Evolutionary conservation across 2,888 invertebrate species (phyloP).

Genomic region (Pimpla rufipes): DNA sequence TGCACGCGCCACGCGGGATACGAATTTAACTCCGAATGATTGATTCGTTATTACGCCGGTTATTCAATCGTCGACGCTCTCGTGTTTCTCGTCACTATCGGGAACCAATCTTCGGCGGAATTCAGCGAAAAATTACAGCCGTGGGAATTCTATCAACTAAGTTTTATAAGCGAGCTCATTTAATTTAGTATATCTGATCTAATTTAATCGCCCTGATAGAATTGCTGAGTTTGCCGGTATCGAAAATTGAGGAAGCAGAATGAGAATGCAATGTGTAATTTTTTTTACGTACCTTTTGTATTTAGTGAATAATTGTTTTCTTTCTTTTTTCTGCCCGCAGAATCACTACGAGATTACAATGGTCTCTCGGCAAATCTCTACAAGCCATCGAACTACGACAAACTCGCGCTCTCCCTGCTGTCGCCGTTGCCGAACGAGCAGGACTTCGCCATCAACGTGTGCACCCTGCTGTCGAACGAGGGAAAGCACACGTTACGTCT

Average conservation of each 20-base stretch:
- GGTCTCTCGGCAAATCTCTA: slow-evolving; percentile 90
- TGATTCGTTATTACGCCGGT: too few species aligned
- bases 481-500: slow-evolving; percentile 95
- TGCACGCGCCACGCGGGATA: not conserved
- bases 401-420: slow-evolving; percentile 95
- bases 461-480: slow-evolving; percentile 97
- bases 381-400: slow-evolving; percentile 92
- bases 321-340: slow-evolving; percentile 81
- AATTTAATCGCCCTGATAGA: too few species aligned
- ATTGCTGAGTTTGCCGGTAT: too few species aligned
- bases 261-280: not conserved
- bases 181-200: too few species aligned
- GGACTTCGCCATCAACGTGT: slow-evolving; percentile 99
- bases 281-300: not conserved
- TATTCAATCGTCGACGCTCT: too few species aligned
- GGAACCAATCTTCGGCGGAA: too few species aligned
- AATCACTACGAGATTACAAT: slow-evolving; percentile 88
- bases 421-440: slow-evolving; percentile 99
- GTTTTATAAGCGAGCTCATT: too few species aligned
- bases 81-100: too few species aligned
- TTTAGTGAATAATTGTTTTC: not conserved
- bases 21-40: not conserved
- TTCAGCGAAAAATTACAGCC: too few species aligned
- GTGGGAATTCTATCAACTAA: too few species aligned
- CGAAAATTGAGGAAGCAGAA: too few species aligned